Evolutionary conservation across 2,797 vertebrate species (phyloP).

Genomic region (Chlorospingus semifuscus): DNA sequence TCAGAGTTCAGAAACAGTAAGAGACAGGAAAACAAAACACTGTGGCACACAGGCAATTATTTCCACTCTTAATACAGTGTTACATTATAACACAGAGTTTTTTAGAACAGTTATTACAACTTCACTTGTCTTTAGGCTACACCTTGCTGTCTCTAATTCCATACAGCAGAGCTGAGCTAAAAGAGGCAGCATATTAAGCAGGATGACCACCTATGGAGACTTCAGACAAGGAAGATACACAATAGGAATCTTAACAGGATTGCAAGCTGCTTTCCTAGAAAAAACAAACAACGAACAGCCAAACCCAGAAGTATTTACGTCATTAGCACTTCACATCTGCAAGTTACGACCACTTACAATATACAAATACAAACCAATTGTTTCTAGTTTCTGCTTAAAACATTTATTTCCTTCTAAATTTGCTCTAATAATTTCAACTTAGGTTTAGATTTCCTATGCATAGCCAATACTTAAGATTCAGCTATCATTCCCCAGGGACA

Average conservation of each 20-base stretch:
- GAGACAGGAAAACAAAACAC: not conserved
- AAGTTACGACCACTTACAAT: not conserved
- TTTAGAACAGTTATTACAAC: not conserved
- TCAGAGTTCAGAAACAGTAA: not conserved
- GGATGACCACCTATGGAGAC: not conserved
- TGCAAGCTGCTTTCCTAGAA: not conserved
- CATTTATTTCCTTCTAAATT: not conserved
- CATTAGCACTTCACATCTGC: not conserved
- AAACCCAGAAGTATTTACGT: not conserved
- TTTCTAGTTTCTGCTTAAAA: not conserved
- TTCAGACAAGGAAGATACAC: not conserved
- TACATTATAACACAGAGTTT: not conserved
- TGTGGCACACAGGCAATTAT: not conserved
- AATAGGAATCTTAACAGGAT: not conserved
- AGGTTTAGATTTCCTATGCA: not conserved
- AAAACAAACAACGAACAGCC: not conserved
- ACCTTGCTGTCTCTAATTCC: not conserved
- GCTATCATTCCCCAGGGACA: not conserved
- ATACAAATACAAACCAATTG: not conserved
- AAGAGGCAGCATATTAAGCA: not conserved
- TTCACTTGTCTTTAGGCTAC: not conserved
- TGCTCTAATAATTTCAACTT: not conserved
- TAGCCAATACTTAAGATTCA: not conserved
- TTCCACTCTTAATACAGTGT: not conserved
- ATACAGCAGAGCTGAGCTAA: not conserved